A percentile compares a stretch with the other conserved stretches of the same genome.
These are phyloP conservation scores for Heliothis subflexa DNA, from an alignment of 1,140 invertebrate species.

Conservation along the genomic window DNA sequence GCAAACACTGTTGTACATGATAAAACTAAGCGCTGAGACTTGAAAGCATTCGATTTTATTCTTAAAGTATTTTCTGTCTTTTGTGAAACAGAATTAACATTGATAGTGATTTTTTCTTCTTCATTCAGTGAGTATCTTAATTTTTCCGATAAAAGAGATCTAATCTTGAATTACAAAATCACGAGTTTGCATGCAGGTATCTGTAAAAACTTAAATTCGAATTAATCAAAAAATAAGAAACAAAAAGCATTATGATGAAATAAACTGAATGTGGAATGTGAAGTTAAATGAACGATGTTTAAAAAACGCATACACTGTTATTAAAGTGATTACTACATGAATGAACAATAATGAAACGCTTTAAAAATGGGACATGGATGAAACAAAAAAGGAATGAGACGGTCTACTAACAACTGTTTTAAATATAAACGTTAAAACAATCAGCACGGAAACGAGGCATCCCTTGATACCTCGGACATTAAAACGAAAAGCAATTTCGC, in stretches of 20 bases:
- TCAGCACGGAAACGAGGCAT: conserved; percentile 51
- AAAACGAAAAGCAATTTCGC: conserved; percentile 72
- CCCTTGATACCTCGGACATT: conserved; percentile 64
- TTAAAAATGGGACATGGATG: conserved; percentile 1
- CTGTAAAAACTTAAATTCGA: conserved; percentile 11
- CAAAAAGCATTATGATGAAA: neutral
- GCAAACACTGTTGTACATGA: conserved; percentile 44
- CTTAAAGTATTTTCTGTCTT: too few relatives aligned
- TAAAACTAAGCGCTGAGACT: conserved; percentile 5
- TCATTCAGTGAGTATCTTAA: too few relatives aligned
- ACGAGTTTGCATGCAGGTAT: neutral
- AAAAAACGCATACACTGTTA: neutral
- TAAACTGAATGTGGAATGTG: neutral
- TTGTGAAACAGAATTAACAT: too few relatives aligned
- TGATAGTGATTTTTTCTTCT: too few relatives aligned
- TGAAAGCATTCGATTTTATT: too few relatives aligned
- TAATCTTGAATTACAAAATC: conserved; percentile 11
- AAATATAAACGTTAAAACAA: conserved; percentile 57
- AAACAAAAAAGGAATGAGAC: conserved; percentile 12
- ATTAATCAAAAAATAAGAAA: neutral
- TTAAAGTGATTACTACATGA: conserved; percentile 1
- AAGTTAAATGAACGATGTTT: neutral
- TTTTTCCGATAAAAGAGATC: neutral
- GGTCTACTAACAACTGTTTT: conserved; percentile 34
- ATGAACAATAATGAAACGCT: conserved; percentile 6